phyloP scores from a whole-genome alignment of 1,140 invertebrate genomes.

The Cydia strobilella region DNA sequence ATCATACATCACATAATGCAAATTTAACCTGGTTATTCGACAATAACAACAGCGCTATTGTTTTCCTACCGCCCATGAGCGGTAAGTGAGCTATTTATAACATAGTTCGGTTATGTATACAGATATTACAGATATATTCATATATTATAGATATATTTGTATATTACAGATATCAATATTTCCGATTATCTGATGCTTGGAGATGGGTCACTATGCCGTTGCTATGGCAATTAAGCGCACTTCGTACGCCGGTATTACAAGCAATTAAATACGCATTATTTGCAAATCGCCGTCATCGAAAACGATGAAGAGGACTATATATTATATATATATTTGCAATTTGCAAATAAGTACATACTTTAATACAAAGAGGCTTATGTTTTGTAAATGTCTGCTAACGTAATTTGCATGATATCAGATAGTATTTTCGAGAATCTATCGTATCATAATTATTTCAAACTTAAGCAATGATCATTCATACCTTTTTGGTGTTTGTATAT shows the following conservation, averaged over 20 bases:
- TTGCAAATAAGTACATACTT: too few species aligned
- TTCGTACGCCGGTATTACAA: slow-evolving; percentile 8
- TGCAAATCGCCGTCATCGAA: too few species aligned
- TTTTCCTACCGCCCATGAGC: background rate
- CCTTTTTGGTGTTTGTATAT: too few species aligned
- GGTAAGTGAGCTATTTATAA: background rate
- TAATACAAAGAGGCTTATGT: too few species aligned
- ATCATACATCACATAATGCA: too few species aligned
- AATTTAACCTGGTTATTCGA: background rate
- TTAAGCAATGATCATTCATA: too few species aligned
- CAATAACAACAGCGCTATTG: background rate
- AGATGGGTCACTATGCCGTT: slow-evolving; percentile 43
- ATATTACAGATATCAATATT: background rate
- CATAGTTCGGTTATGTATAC: background rate
- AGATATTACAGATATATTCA: background rate
- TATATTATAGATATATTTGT: background rate
- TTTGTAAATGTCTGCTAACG: too few species aligned
- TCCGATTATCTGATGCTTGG: background rate
- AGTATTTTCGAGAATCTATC: too few species aligned
- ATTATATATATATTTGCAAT: too few species aligned
- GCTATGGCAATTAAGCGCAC: slow-evolving; percentile 36
- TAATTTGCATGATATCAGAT: too few species aligned
- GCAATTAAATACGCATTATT: background rate
- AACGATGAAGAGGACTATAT: too few species aligned
- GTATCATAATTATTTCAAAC: too few species aligned